phyloP scores from a whole-genome alignment of 2,888 invertebrate species.

The Leptarthrus brevirostris region DNA sequence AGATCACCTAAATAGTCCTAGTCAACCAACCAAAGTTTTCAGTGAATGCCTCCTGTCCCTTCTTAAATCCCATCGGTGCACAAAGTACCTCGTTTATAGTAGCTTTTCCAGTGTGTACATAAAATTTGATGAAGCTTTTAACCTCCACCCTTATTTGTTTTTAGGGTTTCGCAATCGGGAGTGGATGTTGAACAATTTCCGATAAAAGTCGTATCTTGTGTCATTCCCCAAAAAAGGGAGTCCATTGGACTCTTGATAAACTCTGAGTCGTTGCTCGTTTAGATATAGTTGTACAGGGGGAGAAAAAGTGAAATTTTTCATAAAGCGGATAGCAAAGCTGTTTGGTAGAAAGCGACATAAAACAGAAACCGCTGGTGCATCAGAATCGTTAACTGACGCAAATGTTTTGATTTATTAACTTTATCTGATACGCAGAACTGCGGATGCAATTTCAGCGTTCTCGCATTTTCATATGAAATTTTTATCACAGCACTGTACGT shows the following conservation, averaged over 20 bases:
- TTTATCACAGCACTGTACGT: no score
- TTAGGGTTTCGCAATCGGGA: constrained; percentile 27
- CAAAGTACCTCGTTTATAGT: background rate
- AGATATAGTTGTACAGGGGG: constrained; percentile 1
- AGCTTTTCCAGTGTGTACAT: constrained; percentile 5
- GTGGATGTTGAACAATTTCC: constrained; percentile 45
- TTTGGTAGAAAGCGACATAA: background rate
- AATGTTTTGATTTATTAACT: constrained; percentile 37
- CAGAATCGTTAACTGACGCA: constrained; percentile 31
- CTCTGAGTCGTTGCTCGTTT: constrained; percentile 30
- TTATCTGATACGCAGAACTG: constrained; percentile 35
- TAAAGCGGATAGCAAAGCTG: constrained; percentile 13
- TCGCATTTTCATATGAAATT: no score
- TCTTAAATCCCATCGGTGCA: constrained; percentile 10
- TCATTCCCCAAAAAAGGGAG: constrained; percentile 15
- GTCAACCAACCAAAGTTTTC: background rate
- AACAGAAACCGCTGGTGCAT: constrained; percentile 13
- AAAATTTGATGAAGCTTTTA: constrained; percentile 44
- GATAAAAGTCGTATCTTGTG: constrained; percentile 45
- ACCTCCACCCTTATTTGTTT: constrained; percentile 46
- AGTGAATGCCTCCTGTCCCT: constrained; percentile 17
- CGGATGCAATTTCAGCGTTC: constrained; percentile 26
- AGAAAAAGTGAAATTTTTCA: constrained; percentile 33
- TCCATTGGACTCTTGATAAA: constrained; percentile 25
- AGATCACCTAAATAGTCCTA: constrained; percentile 1